Evolutionary conservation across 1,140 invertebrate species (phyloP).

Genomic region (Hestina assimilis): DNA sequence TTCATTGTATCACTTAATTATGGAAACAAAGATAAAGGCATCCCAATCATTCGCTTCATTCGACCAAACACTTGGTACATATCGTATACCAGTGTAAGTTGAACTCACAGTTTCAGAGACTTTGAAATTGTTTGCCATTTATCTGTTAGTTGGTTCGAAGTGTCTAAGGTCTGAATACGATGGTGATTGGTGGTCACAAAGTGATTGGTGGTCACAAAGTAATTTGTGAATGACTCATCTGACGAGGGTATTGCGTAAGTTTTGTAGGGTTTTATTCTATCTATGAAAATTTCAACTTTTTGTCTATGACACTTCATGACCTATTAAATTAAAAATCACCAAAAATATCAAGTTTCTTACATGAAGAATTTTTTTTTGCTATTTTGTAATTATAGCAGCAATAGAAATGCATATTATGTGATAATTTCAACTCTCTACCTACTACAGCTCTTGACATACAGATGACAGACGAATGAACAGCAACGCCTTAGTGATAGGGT

Average conservation of each 20-base stretch:
- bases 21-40: conserved; percentile 53
- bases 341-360: no score
- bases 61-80: conserved; percentile 59
- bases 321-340: no score
- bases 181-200: conserved; percentile 63
- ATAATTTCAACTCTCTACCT: no score
- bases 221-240: conserved; percentile 69
- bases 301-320: conserved; percentile 44
- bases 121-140: background rate
- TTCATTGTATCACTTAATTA: conserved; percentile 58
- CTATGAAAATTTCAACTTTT: no score
- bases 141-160: background rate
- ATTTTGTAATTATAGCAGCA: no score
- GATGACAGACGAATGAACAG: no score
- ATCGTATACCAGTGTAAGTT: conserved; percentile 29
- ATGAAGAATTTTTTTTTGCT: no score
- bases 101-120: conserved; percentile 31
- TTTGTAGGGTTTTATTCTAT: conserved; percentile 49
- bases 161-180: conserved; percentile 27
- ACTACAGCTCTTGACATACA: no score
- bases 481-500: no score
- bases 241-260: conserved; percentile 59
- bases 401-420: no score
- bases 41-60: conserved; percentile 62
- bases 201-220: conserved; percentile 68